Base-by-base conservation (phyloP, 2,113 vertebrate species). In the Cyprinodon variegatus region DNA sequence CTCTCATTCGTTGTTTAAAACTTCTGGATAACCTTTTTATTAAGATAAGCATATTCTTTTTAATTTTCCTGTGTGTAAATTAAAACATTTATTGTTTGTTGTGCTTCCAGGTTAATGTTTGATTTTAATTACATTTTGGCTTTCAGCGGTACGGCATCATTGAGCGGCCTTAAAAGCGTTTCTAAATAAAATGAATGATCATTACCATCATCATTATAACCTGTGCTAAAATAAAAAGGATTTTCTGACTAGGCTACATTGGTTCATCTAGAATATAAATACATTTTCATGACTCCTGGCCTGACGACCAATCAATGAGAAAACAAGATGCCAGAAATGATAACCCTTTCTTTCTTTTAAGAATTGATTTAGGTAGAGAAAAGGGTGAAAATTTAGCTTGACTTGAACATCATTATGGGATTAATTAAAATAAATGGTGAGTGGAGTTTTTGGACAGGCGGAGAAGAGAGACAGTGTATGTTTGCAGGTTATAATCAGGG, bases 401-500 rank as follows among this genome's bases (percentile, higher is more conserved):
- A 65, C 74, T 46, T 68, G 43, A 77, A 85, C 65, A 3, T 13
- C 48, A 78, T 72, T 77, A 74, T 75, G n/a, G 39, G 43, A 82
- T 79, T 82, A 72, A 89, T 79, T 82, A 43, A 88, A 85, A 88
- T 77, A 83, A 77, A 89, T 78, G 65, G 60, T 65, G 65, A 38
- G 59, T 36, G 61, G 69, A 6, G 65, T 64, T 65, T 73, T 29
- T 62, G 7, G 20, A 29, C 39, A 38, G 48, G 14, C 12, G 41
- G 53, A 2, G n/a, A 22, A 66, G 57, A 61, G 38, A 71, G 57
- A 62, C 11, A 48, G 68, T 61, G 75, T 46, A 77, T 81, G 84
- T 84, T 72, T 73, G 65, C 39, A 61, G 61, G 73, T 70, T 53
- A 61, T 79, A 88, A 90, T 90, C 88, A 90, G 36, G 82, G 60